phyloP scores from a whole-genome alignment of 2,888 invertebrate species.

The Nycteola revayana region DNA sequence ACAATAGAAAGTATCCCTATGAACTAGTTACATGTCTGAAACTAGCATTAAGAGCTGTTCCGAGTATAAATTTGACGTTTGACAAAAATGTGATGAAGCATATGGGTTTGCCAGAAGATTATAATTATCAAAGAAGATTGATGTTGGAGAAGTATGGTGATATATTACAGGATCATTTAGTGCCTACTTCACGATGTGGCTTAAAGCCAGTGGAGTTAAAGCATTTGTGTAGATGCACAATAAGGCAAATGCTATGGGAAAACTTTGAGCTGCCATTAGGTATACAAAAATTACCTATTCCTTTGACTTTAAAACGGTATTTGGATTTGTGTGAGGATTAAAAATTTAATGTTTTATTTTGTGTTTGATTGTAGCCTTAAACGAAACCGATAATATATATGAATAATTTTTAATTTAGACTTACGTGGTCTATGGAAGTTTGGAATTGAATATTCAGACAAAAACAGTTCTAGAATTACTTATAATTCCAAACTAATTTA shows the following conservation, averaged over 20 bases:
- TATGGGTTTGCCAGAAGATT: conserved; percentile 60
- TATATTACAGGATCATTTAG: conserved; percentile 80
- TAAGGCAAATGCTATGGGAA: conserved; percentile 84
- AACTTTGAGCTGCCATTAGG: conserved; percentile 89
- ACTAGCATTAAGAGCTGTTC: conserved; percentile 84
- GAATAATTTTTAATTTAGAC: too few relatives aligned
- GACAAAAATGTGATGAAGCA: conserved; percentile 55
- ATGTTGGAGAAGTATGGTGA: conserved; percentile 69
- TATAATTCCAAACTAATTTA: too few relatives aligned
- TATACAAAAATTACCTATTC: conserved; percentile 85
- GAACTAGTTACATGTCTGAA: conserved; percentile 87
- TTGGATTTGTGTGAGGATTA: conserved; percentile 88
- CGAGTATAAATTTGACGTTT: conserved; percentile 78
- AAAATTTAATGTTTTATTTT: conserved; percentile 18
- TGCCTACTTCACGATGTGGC: conserved; percentile 84
- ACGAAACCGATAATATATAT: too few relatives aligned
- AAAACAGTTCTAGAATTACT: too few relatives aligned
- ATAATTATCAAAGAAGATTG: conserved; percentile 69
- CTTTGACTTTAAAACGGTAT: conserved; percentile 85
- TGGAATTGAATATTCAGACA: too few relatives aligned
- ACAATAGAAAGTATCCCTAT: conserved; percentile 84
- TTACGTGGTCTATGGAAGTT: too few relatives aligned
- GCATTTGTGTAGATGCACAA: conserved; percentile 87
- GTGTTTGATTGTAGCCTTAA: too few relatives aligned
- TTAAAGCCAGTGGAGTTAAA: conserved; percentile 86